Evolutionary conservation across 2,113 vertebrate genomes (phyloP).

Genomic region (Engystomops pustulosus): DNA sequence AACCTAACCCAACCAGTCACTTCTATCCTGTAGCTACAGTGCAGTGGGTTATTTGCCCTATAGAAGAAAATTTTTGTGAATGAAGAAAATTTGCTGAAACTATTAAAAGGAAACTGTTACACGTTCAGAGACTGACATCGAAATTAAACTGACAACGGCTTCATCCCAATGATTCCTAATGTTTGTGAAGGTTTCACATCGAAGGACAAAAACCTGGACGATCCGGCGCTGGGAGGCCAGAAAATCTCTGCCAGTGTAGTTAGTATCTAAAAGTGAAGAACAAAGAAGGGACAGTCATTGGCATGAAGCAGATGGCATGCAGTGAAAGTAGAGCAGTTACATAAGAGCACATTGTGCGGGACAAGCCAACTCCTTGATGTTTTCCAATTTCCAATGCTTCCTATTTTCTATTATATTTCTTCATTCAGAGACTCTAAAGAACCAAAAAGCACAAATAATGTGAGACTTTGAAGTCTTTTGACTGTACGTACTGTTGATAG

Average conservation of each 20-base stretch:
- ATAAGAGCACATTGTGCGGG: slow-evolving; percentile 16
- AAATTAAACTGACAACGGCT: not conserved
- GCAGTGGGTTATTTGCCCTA: not conserved
- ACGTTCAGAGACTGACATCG: not conserved
- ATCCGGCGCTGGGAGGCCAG: not conserved
- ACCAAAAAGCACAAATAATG: slow-evolving; percentile 34
- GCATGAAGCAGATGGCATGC: not conserved
- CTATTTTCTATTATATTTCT: not conserved
- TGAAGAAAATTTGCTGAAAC: not conserved
- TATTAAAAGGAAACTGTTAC: not conserved
- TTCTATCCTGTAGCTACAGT: not conserved
- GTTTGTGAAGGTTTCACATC: not conserved
- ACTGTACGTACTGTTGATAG: not conserved
- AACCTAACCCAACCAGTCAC: not conserved
- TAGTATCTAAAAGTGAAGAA: not conserved
- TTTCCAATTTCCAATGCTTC: not conserved
- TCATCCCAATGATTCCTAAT: not conserved
- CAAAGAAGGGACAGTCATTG: not conserved
- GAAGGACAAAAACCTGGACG: not conserved
- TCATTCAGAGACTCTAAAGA: not conserved
- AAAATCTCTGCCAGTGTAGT: not conserved
- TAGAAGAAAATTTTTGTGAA: not conserved
- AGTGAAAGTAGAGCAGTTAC: not conserved
- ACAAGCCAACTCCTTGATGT: slow-evolving; percentile 9
- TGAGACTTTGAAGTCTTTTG: not conserved